Evolutionary conservation across 1,140 invertebrate genomes (phyloP), one percentile per base, ranked within the genome.

Genomic region (Drosophila funebris): DNA sequence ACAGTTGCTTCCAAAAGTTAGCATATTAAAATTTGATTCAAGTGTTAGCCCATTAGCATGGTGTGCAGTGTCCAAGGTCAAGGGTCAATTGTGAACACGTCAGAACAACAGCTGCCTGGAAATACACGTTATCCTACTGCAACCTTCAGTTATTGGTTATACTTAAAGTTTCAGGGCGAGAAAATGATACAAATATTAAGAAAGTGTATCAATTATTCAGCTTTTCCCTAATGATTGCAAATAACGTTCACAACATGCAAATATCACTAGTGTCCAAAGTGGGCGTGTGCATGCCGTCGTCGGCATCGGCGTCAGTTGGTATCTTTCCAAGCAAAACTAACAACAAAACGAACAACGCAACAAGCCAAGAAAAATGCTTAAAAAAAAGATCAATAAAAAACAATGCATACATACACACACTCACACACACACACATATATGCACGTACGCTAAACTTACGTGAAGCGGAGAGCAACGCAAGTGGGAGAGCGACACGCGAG

Each of bases 311-410:
- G 48, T 29, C 61, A 75, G 66, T 83, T 67, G 74, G 13, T 75
- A 31, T 52, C 16, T 56, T 62, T 69, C 50, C 54, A 33, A 52
- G 13, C 20, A 53, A 39, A 60, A 64, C 41, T 64, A 58, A 58
- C 31, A 73, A 61, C 22, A n/a, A 36, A 29, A 33, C 20, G 29
- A 44, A 61, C 53, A 50, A 57, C 16, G 27, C 24, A 58, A 58
- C 37, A 16, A 31, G 46, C 13, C 48, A 48, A 50, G 41, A 44
- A 48, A 53, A 84, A 58, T 72, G 41, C 80, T 72, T 62, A 54
- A 79, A 84, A 66, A n/a, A 80, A 62, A 83, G 60, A 80, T 76
- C 81, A 76, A 84, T 85, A 84, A 76, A 67, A 85, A 80, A 76
- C 52, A 68, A 53, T 53, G 20, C 29, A 66, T 43, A 24, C 6